Evolutionary conservation across 2,888 invertebrate genomes (phyloP), one percentile per base, ranked within the genome.

Genomic region (Macrosoma leucophasiata): DNA sequence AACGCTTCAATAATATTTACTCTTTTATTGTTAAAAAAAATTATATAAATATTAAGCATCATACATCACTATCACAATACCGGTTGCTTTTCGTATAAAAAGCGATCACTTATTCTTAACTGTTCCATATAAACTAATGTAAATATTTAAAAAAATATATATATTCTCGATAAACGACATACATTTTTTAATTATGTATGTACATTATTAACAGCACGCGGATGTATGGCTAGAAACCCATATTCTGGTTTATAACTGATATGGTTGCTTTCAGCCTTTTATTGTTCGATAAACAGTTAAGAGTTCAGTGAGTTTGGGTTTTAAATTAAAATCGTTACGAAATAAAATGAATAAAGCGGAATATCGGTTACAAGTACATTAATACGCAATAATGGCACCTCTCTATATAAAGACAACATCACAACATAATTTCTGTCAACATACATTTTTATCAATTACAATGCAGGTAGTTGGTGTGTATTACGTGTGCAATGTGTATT

Each of bases 1-100:
- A 62, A 65, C 58, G 58, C 50, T 55, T 65, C 62, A 62, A 67
- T 71, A 66, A 64, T 65, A 51, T 62, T 72, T 74, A 72, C 61
- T 70, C 54, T 77, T 77, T 79, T 79, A 81, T 82, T 79, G 62
- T 66, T 57, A 55, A 70, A 75, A 76, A 69, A 72, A 48, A 52
- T 66, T 71, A n/a, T n/a, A 73, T 68, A 72, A 74, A 68, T 73
- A 71, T 67, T 69, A 76, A 75, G 74, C 77, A 73, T 77, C 72
- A 58, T 73, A 78, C 74, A 75, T 72, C 60, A 67, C 64, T 79
- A 82, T 79, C 79, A 81, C 81, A 81, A 73, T 75, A 73, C 70
- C 65, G 57, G 58, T 59, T 61, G 64, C 63, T 60, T 52, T 62
- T 58, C 55, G 55, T 62, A 59, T 58, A 58, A 54, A 58, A 66